Evolutionary conservation across 2,888 invertebrate species (phyloP), one percentile per base, ranked within the genome.

Genomic region (Lepidonotus clava): DNA sequence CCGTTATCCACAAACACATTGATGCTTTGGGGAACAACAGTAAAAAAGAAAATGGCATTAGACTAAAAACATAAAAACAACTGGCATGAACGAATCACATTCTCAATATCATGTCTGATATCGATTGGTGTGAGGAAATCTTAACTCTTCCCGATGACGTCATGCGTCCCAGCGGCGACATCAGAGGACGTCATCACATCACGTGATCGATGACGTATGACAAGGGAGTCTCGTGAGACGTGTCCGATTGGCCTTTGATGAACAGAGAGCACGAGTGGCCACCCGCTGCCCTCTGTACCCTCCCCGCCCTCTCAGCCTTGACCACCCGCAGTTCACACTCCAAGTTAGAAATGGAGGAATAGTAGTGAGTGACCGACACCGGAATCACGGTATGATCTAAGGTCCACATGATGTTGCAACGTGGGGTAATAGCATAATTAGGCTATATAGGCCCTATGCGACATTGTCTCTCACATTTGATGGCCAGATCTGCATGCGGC

Each of bases 181-280:
- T 18, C 14, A 56, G 56, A 56, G 14, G 56, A 11, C 56, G 56
- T 56, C 56, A 56, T 56, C 56, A 56, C 56, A 24, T 56, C 56
- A 56, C 56, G 56, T 56, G 56, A 24, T 8, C 24, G 56, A 56
- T 56, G 56, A 56, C 56, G 56, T 56, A 56, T n/a, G 56, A 56
- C 56, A 56, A 11, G 11, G 5, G n/a, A 56, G 56, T 56, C 56
- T 56, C 56, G 56, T n/a, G 56, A 56, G 56, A 56, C 56, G n/a
- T 56, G 56, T 56, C 56, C 56, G 56, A 56, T 56, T 56, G 56
- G 56, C 56, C 56, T 56, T 56, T 56, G 56, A 56, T 56, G 56
- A 56, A 11, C 21, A 56, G 56, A 8, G 56, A 56, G 56, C 56
- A n/a, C n/a, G 56, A 56, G 56, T 56, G 8, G 56, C n/a, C n/a